Conservation (phyloP, 2,888 invertebrate genomes). For the Hofmannophila pseudospretella region DNA sequence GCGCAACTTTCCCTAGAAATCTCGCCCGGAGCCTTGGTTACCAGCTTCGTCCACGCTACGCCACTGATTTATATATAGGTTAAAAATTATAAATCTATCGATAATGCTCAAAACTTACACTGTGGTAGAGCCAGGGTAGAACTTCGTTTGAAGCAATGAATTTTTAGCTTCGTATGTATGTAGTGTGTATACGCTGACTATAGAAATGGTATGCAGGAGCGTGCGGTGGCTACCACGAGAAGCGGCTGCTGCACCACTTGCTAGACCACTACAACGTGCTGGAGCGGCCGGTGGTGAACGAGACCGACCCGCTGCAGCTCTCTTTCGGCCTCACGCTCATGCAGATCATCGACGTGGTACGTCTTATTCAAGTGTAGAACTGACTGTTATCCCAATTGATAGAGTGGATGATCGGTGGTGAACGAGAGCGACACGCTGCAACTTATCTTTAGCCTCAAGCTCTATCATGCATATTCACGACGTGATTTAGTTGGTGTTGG, state of each 20-base stretch:
- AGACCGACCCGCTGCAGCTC: constrained; percentile 96
- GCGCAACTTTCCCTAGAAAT: too few relatives aligned
- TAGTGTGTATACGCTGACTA: too few relatives aligned
- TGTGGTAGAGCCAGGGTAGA: too few relatives aligned
- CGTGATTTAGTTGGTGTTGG: constrained; percentile 92
- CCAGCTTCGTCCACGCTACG: too few relatives aligned
- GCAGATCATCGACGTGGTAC: constrained; percentile 99
- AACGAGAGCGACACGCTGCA: constrained; percentile 97
- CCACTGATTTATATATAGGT: too few relatives aligned
- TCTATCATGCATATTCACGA: constrained; percentile 99
- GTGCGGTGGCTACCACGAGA: constrained; percentile 94
- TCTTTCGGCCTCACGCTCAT: constrained; percentile 97
- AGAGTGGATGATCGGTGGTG: constrained; percentile 95
- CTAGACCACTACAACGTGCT: constrained; percentile 95
- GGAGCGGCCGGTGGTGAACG: constrained; percentile 96
- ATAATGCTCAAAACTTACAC: too few relatives aligned
- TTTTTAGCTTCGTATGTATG: too few relatives aligned
- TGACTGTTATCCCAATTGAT: constrained; percentile 93
- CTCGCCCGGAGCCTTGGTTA: too few relatives aligned
- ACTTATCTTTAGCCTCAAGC: constrained; percentile 96
- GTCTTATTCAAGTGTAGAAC: constrained; percentile 95
- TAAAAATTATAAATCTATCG: too few relatives aligned
- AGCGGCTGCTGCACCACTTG: constrained; percentile 93
- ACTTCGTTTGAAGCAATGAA: too few relatives aligned
- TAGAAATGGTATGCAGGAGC: constrained; percentile 80